These are phyloP conservation scores for Struthio camelus DNA, from an alignment of 2,113 vertebrate species.

Conservation along the genomic window DNA sequence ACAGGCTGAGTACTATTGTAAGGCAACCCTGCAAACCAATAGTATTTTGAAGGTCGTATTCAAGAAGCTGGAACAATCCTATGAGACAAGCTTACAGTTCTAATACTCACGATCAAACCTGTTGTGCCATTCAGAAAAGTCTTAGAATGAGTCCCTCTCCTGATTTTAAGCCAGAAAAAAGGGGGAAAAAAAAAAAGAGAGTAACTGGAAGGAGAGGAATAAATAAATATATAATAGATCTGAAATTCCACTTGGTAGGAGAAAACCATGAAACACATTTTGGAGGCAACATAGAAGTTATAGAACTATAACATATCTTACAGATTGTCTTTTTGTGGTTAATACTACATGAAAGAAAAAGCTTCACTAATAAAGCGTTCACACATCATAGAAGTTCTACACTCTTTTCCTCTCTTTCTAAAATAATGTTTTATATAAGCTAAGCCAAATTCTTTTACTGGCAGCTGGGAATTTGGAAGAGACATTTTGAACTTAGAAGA, in stretches of 20 bases:
- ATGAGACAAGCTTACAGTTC: neutral
- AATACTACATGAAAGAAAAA: slow-evolving; percentile 3
- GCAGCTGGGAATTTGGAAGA: slow-evolving; percentile 27
- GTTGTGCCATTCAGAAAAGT: neutral
- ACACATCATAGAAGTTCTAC: neutral
- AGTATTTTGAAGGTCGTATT: neutral
- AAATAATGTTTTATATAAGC: neutral
- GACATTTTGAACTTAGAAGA: slow-evolving; percentile 34
- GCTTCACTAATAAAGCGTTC: slow-evolving; percentile 32
- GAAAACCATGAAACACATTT: neutral
- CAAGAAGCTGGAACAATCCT: neutral
- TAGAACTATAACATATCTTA: neutral
- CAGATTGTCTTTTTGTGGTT: neutral
- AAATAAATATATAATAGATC: neutral
- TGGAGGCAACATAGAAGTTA: neutral
- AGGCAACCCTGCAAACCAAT: neutral
- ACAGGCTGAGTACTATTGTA: neutral
- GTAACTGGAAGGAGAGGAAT: neutral
- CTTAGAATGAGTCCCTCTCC: neutral
- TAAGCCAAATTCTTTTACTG: slow-evolving; percentile 25
- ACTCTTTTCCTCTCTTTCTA: neutral
- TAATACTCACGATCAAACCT: neutral
- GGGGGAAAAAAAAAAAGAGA: neutral
- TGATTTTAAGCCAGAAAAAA: slow-evolving; percentile 3
- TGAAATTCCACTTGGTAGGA: neutral